A percentile compares a stretch with the other conserved stretches of the same genome.
Evolutionary conservation across 2,888 invertebrate genomes (phyloP).

Genomic region (Cryptocheilus praepositus): DNA sequence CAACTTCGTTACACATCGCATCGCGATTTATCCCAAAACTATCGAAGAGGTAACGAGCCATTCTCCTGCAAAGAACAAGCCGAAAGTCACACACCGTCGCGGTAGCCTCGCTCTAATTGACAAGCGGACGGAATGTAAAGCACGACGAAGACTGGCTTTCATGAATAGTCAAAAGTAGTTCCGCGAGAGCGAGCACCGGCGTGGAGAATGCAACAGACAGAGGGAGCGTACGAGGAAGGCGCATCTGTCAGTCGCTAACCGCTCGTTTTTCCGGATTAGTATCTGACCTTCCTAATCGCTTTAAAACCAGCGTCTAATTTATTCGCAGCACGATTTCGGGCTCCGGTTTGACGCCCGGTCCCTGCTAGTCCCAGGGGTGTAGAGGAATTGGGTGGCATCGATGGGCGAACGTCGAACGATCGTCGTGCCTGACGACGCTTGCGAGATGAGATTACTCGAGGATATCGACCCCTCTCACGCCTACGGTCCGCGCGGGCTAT

Average conservation of each 20-base stretch:
- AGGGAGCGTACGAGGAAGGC: constrained; percentile 9
- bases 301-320: constrained; percentile 55
- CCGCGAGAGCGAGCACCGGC: not conserved
- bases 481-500: constrained; percentile 28
- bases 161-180: too few species aligned
- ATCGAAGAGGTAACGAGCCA: too few species aligned
- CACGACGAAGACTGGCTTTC: too few species aligned
- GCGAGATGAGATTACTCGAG: constrained; percentile 14
- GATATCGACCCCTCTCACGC: constrained; percentile 37
- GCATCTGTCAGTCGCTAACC: constrained; percentile 51
- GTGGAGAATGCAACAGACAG: not conserved
- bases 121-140: too few species aligned
- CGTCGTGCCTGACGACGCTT: too few species aligned
- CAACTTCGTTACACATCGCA: too few species aligned
- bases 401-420: constrained; percentile 1
- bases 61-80: too few species aligned
- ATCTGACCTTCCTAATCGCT: constrained; percentile 61
- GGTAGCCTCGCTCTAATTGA: too few species aligned
- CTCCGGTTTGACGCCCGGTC: constrained; percentile 28
- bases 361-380: constrained; percentile 13
- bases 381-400: constrained; percentile 33
- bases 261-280: constrained; percentile 57
- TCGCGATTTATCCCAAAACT: not conserved
- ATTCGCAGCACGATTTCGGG: constrained; percentile 45
- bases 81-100: too few species aligned